Evolutionary conservation across 1,140 invertebrate species (phyloP), one percentile per base, ranked within the genome.

Genomic region (Stratiolaelaps scimitus): DNA sequence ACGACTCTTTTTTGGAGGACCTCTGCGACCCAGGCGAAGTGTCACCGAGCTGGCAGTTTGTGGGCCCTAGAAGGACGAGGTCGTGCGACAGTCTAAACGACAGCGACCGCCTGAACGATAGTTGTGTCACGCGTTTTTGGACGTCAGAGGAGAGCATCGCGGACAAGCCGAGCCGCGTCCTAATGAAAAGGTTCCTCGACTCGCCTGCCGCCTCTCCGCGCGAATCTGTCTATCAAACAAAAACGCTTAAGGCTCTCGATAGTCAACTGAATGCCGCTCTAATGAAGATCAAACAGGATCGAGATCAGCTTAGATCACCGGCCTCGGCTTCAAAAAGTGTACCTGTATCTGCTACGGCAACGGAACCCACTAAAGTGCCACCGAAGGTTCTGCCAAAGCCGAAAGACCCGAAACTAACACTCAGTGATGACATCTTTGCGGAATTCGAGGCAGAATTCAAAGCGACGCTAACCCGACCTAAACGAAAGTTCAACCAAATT

Each of bases 401-500:
- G 53, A 26, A 60, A 15, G 15, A 20, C 15, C 2, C 20, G 1
- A 26, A 17, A 15, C 15, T 60, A 1, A 26, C 34, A 17, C 20
- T 60, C 15, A 60, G 53, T 23, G 53, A 60, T 34, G 53, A 60
- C 20, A 60, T 60, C 15, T 60, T 20, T 23, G 53, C 15, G 15
- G 53, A 60, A 10, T 60, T 60, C 23, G 53, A 60, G 20, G 53
- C 53, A 29, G 53, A 60, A 34, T 60, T 60, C 53, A 26, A 17
- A 4, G 53, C 53, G 5, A 60, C 53, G 23, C 34, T 60, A 34
- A 60, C 53, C 13, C 26, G 53, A 26, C 26, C 15, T 15, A 29
- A 26, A 17, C 26, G 53, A 34, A 60, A 26, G 26, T 26, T 26
- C 34, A 15, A 15, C 1, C 15, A 60, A 15, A 10, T 40, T 6